Percentiles rank a stretch among this genome's conserved stretches.
Conservation (phyloP, 2,797 vertebrate genomes). For the Cyprinella venusta region DNA sequence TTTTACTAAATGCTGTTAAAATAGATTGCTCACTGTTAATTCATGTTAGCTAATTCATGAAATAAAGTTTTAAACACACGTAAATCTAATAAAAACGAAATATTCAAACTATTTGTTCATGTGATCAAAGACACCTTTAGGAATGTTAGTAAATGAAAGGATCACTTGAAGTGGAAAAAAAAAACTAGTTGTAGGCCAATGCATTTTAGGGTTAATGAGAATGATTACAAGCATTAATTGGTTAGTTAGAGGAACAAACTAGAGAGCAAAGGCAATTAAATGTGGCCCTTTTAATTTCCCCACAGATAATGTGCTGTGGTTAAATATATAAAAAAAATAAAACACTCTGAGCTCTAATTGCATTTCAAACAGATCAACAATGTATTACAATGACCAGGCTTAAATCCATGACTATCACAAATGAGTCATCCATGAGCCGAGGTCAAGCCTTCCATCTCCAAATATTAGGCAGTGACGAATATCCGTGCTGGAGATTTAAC, state of each 20-base stretch:
- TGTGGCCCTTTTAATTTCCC: conserved; percentile 63
- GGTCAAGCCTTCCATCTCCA: conserved; percentile 25
- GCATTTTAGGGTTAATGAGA: conserved; percentile 45
- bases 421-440: conserved; percentile 23
- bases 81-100: neutral
- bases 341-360: conserved; percentile 57
- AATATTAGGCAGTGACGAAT: conserved; percentile 37
- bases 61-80: neutral
- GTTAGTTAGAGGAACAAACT: conserved; percentile 67
- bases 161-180: neutral
- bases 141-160: conserved; percentile 28
- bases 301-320: conserved; percentile 59
- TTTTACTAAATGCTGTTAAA: neutral
- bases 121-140: neutral
- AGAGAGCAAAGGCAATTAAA: conserved; percentile 68
- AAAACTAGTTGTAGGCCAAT: no score
- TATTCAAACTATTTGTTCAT: neutral
- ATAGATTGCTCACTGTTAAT: neutral
- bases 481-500: conserved; percentile 25
- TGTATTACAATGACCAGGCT: conserved; percentile 51
- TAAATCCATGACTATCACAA: conserved; percentile 25
- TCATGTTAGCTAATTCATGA: neutral
- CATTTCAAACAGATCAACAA: conserved; percentile 40
- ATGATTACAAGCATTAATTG: conserved; percentile 75
- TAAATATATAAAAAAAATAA: conserved; percentile 19